Conservation (phyloP, 2,797 vertebrate species). For the Stomatorhinus walkeri region DNA sequence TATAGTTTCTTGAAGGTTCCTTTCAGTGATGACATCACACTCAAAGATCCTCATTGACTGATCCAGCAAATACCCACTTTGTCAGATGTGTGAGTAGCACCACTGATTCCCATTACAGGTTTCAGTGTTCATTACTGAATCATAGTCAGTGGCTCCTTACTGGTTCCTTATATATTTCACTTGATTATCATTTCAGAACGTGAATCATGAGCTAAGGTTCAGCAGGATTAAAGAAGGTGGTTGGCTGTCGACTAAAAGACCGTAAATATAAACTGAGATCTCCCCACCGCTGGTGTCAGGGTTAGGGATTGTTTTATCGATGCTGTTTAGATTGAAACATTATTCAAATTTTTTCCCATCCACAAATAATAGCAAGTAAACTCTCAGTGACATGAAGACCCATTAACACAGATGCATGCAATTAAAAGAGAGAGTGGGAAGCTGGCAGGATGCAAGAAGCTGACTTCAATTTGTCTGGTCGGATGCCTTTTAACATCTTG, state of each 20-base stretch:
- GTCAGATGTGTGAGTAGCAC: background rate
- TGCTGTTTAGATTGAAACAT: background rate
- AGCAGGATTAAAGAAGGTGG: background rate
- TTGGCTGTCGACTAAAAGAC: background rate
- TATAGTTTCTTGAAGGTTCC: background rate
- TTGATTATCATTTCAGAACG: constrained; percentile 1
- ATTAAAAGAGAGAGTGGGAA: background rate
- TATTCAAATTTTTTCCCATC: background rate
- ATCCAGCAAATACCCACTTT: background rate
- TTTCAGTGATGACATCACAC: background rate
- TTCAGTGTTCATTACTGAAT: background rate
- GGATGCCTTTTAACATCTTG: background rate
- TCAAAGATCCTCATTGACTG: background rate
- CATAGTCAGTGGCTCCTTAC: background rate
- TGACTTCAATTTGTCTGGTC: background rate
- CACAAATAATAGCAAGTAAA: background rate
- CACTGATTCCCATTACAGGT: background rate
- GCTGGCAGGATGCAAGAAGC: background rate
- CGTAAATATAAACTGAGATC: background rate
- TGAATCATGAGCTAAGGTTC: background rate
- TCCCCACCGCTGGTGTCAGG: background rate
- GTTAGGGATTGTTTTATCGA: background rate
- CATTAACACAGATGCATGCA: background rate
- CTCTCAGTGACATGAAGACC: background rate
- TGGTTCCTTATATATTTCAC: background rate